Percentiles rank a stretch among this genome's conserved stretches.
These are phyloP conservation scores for Apodemia zela DNA, from an alignment of 2,888 invertebrate species.

Conservation along the genomic window DNA sequence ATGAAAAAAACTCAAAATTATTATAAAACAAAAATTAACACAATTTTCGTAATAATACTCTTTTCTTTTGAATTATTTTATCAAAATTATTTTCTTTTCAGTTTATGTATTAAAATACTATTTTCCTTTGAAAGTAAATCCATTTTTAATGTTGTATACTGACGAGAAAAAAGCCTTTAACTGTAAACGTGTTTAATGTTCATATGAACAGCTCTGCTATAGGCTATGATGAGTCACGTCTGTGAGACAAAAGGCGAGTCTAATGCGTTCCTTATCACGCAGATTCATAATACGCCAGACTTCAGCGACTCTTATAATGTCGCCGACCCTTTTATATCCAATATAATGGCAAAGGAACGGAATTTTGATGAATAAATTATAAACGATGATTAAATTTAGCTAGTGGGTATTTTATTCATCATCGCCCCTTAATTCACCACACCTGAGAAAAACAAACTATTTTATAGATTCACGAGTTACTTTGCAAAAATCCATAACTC, in stretches of 20 bases:
- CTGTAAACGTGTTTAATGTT: neutral
- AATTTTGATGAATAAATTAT: neutral
- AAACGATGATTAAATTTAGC: neutral
- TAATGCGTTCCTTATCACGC: conserved; percentile 12
- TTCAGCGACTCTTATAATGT: conserved; percentile 2
- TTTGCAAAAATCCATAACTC: no score
- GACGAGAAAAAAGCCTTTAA: neutral
- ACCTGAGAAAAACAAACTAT: no score
- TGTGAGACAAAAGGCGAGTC: conserved; percentile 13
- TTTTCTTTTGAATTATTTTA: no score
- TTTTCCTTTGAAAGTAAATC: no score
- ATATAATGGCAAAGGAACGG: neutral
- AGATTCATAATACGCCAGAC: conserved; percentile 14
- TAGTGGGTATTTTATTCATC: neutral
- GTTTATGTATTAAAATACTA: no score
- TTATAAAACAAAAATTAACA: no score
- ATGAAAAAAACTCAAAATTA: no score
- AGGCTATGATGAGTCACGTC: conserved; percentile 13
- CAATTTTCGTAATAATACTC: no score
- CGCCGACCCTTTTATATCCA: neutral
- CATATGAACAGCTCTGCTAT: conserved; percentile 2
- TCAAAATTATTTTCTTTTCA: no score
- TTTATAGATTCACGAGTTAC: no score
- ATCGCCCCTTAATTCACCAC: no score
- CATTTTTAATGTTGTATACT: no score